Base-by-base conservation (phyloP, 2,888 invertebrate species). In the Melanotus villosus region DNA sequence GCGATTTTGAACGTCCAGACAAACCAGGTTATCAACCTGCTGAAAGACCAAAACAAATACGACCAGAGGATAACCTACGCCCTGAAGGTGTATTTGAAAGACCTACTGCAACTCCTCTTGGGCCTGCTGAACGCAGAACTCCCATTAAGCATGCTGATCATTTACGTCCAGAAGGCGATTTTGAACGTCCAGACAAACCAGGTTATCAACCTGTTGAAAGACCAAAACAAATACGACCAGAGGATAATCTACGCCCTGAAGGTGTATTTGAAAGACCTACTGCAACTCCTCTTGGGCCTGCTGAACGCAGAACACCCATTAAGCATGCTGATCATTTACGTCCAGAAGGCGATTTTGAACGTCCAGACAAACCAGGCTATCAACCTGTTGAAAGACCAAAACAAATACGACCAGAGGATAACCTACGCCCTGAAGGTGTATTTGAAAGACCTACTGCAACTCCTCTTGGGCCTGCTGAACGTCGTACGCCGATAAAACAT, bases 41-140 rank as follows among this genome's bases (percentile, higher is more conserved):
- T 0, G 86, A 86, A 66, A 78, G 83, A 52, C 78, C 80, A 23
- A 77, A 77, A 86, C 87, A 0, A 82, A 84, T 19, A 0, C 83
- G 80, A 65, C 87, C 88, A 75, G 88, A 89, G 81, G 91, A 92
- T 77, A 91, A 87, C 73, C 78, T 89, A 0, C 76, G 79, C 30
- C 84, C 85, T 0, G 89, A 89, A 81, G 89, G 89, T 69, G 87
- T 87, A 3, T 86, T 88, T 63, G 85, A 86, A 41, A 69, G 82
- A 1, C 86, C 84, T 0, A 79, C 79, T 30, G 79, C 75, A 60
- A 75, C 76, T 10, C 77, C 71, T 50, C 73, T 58, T 21, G 34
- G 74, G 0, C 84, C 85, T 10, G 83, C 80, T 16, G 86, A 86
- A 71, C 77, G 85, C 12, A 83, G 77, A 26, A 78, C 60, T 45